Conservation (phyloP, 2,113 vertebrate species). For the Tragulus kanchil region DNA sequence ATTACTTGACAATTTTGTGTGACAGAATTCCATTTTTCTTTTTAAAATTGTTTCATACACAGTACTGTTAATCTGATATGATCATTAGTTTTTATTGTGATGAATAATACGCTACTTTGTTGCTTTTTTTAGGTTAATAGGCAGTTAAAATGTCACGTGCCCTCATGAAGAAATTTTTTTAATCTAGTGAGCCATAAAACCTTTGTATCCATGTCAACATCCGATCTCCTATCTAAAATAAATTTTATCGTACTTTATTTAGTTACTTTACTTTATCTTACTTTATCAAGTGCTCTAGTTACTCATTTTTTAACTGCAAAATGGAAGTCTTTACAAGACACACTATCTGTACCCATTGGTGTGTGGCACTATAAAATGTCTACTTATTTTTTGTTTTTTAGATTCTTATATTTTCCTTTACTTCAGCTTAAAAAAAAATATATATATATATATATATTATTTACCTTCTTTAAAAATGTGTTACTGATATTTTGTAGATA, state of each 20-base stretch:
- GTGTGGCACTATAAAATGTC: not conserved
- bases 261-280: too few relatives aligned
- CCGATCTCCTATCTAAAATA: not conserved
- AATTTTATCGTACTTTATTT: not conserved
- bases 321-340: not conserved
- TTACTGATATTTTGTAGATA: not conserved
- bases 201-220: not conserved
- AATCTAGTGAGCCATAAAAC: not conserved
- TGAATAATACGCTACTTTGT: not conserved
- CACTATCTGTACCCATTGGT: not conserved
- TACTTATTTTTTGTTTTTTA: not conserved
- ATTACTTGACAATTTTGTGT: not conserved
- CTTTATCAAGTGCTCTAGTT: too few relatives aligned
- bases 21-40: not conserved
- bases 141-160: not conserved
- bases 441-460: not conserved
- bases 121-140: conserved; percentile 32
- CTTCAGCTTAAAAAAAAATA: not conserved
- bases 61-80: not conserved
- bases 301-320: not conserved
- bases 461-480: not conserved
- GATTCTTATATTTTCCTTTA: not conserved
- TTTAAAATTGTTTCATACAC: not conserved
- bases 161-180: not conserved
- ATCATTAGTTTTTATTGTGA: not conserved